phyloP scores from a whole-genome alignment of 2,888 invertebrate species.

The Serripes groenlandicus region DNA sequence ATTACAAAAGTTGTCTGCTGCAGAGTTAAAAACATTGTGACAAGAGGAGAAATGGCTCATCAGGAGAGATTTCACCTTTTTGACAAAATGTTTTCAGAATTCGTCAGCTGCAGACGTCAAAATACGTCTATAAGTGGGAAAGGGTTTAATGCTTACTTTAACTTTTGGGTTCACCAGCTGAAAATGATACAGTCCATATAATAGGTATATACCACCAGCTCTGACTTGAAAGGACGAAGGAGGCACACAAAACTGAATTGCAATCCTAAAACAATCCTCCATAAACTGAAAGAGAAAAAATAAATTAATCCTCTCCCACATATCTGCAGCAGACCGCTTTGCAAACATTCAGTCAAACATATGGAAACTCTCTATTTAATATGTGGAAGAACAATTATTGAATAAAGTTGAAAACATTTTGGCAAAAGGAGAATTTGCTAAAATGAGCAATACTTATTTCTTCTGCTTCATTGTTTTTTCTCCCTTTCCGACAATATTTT shows the following conservation, averaged over 20 bases:
- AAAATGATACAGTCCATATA: constrained; percentile 81
- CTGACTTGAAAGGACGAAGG: constrained; percentile 82
- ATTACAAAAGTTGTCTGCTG: too few relatives aligned
- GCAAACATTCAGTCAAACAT: too few relatives aligned
- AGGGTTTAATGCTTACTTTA: constrained; percentile 68
- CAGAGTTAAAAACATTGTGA: background rate
- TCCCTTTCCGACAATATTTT: too few relatives aligned
- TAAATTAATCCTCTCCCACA: too few relatives aligned
- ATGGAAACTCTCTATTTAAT: too few relatives aligned
- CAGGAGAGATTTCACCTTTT: background rate
- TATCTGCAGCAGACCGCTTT: too few relatives aligned
- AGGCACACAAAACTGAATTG: constrained; percentile 77
- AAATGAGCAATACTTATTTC: too few relatives aligned
- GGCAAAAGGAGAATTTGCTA: too few relatives aligned
- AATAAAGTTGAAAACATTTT: too few relatives aligned
- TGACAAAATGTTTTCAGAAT: background rate
- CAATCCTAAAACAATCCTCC: constrained; percentile 77
- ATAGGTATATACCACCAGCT: constrained; percentile 82
- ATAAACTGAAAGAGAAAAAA: constrained; percentile 77
- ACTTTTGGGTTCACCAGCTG: constrained; percentile 78
- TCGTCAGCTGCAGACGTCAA: background rate
- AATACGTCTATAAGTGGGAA: background rate
- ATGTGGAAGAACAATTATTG: too few relatives aligned
- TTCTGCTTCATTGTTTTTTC: too few relatives aligned
- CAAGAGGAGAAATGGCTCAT: background rate